These are phyloP conservation scores for Platycnemis pennipes DNA, from an alignment of 2,888 invertebrate genomes.

Conservation along the genomic window DNA sequence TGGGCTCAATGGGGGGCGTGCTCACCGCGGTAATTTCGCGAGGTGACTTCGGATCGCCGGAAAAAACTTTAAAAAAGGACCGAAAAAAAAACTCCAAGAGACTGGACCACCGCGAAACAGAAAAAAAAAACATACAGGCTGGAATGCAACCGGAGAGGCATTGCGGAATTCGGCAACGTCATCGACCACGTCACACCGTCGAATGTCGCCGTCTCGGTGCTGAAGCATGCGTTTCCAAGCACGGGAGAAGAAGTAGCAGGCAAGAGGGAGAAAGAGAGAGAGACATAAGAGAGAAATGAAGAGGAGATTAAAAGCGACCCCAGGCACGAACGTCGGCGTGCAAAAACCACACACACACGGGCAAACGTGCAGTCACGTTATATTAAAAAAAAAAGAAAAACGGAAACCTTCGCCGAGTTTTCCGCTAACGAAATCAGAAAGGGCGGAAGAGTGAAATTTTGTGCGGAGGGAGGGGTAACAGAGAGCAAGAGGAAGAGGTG, in stretches of 20 bases:
- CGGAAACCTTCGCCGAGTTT: background rate
- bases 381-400: background rate
- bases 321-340: background rate
- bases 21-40: too few relatives aligned
- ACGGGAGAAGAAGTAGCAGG: background rate
- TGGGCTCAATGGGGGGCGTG: too few relatives aligned
- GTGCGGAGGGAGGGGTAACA: background rate
- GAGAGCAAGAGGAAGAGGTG: background rate
- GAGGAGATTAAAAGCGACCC: background rate
- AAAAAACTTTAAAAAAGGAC: too few relatives aligned
- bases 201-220: background rate
- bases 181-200: background rate
- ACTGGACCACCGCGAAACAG: background rate
- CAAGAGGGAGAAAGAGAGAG: background rate
- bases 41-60: too few relatives aligned
- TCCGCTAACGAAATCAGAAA: constrained; percentile 10
- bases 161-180: background rate
- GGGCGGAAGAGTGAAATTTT: background rate
- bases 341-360: background rate
- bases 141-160: background rate
- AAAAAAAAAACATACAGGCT: background rate
- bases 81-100: background rate
- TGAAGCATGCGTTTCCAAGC: background rate
- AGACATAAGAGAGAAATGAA: background rate
- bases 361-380: background rate